Evolutionary conservation across 2,888 invertebrate genomes (phyloP).

Genomic region (Nasonia oneida): DNA sequence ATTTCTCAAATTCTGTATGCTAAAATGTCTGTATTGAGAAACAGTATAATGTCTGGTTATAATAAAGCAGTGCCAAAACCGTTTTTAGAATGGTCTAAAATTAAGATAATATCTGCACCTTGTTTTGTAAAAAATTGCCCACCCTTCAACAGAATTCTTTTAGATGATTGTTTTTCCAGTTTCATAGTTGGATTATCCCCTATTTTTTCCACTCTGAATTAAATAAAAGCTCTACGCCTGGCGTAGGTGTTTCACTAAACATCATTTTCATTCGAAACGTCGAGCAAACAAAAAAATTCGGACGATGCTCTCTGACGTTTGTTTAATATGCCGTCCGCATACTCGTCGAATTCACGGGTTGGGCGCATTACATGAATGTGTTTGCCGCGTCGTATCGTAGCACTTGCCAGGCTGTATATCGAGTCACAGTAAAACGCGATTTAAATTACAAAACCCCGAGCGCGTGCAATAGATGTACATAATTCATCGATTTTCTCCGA

Average conservation of each 20-base stretch:
- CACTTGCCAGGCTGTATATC: neutral
- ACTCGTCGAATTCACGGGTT: neutral
- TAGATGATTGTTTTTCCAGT: too few species aligned
- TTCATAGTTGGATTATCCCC: too few species aligned
- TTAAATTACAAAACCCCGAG: conserved; percentile 43
- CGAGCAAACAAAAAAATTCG: neutral
- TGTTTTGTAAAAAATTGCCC: too few species aligned
- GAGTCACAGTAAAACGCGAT: conserved; percentile 15
- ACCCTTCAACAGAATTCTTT: too few species aligned
- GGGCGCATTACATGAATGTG: conserved; percentile 12
- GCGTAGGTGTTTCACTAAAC: neutral
- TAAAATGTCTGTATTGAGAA: too few species aligned
- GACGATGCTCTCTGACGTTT: neutral
- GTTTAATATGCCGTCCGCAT: neutral
- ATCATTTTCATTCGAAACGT: neutral
- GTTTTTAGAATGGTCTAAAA: too few species aligned
- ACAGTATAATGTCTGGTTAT: too few species aligned
- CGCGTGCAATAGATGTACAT: conserved; percentile 18
- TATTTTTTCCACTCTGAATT: too few species aligned
- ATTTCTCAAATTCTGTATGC: too few species aligned
- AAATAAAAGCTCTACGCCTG: too few species aligned
- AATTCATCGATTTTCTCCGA: conserved; percentile 45
- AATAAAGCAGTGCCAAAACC: too few species aligned
- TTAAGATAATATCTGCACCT: too few species aligned
- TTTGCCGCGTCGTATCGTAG: neutral